Base-by-base conservation (phyloP, 2,888 invertebrate genomes). In the Drosophila infuscata region DNA sequence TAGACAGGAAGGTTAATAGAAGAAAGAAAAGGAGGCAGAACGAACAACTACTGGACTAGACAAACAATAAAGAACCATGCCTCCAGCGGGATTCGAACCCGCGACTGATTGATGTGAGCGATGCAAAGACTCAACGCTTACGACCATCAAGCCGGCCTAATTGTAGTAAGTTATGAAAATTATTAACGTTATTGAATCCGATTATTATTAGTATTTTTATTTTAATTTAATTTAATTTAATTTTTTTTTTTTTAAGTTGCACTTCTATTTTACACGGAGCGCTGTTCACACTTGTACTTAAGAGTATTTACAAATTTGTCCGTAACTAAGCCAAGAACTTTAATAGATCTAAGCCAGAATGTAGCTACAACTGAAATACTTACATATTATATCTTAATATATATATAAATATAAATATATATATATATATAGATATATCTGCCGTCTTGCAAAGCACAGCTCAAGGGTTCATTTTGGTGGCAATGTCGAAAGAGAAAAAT, bases 281-380 rank as follows among this genome's bases (percentile, higher is more conserved):
- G 72, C 67, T 54, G 54, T 59, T 80, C 36, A 76, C 54, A 62
- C 41, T 43, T 68, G 81, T 78, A 78, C 81, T 78, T 80, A 80
- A 71, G 67, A 65, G 59, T 68, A 79, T 80, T 76, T 58, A 41
- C 66, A 63, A 62, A 65, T 56, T 56, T 74, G 62, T 77, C 59
- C 65, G 52, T 54, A 74, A 74, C 61, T 62, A 74, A 79, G 77
- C 75, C 75, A 79, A 79, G 56, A 77, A 77, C 75, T 70, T 79
- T 48, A 74, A 74, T 79, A 66, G 43, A 63, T 46, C 43, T 73
- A 73, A 48, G 41, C 43, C 57, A 32, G 57, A 3, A 49, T 57
- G 7, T 57, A 57, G 41, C 32, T 41, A 35, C 48, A 62, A 54
- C 29, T 59, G 15, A 53, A 57, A 6, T 30, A 48, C 56, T 32